Evolutionary conservation across 2,888 invertebrate species (phyloP), one percentile per base, ranked within the genome.

Genomic region (Ceriagrion tenellum): DNA sequence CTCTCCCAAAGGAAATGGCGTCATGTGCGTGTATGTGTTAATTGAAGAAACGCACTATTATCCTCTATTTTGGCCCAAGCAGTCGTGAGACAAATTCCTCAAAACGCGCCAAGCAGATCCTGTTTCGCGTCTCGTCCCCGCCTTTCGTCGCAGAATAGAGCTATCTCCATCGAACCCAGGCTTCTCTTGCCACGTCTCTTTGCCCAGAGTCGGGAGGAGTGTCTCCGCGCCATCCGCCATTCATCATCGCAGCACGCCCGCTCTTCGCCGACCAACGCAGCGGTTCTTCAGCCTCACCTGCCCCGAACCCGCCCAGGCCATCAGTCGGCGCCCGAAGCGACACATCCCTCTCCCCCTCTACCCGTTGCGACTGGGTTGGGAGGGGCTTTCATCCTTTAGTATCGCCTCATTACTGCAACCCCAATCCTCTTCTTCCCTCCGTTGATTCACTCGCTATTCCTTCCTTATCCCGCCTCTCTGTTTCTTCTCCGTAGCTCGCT

Each of bases 391-490:
- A 81, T 18, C 81, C 35, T 35, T 35, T 35, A 35, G 35, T 35
- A 35, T 81, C 81, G 35, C 81, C 81, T 81, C 81, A 81, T 81
- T 81, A 81, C 30, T 81, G 35, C 81, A 69, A n/a, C 69, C 69
- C 20, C 59, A 2, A 59, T 12, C 59, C 20, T 20, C 47, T 47
- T 59, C 59, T 20, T 12, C 13, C 35, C 81, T 35, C 13, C 81
- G 12, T 13, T 2, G 30, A 81, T 35, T 30, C 81, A 18, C 81
- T 81, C 81, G 35, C 81, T 35, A 81, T 81, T 81, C 81, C 81
- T 81, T 81, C 81, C 81, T 81, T 35, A 81, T 18, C 81, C 81
- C 81, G 59, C 59, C 20, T 59, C 59, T 47, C 47, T 8, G 47
- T 47, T 8, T 47, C 47, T 47, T 47, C 47, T 47, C 47, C 47